phyloP scores from a whole-genome alignment of 2,113 vertebrate genomes.

The Pimephales promelas region DNA sequence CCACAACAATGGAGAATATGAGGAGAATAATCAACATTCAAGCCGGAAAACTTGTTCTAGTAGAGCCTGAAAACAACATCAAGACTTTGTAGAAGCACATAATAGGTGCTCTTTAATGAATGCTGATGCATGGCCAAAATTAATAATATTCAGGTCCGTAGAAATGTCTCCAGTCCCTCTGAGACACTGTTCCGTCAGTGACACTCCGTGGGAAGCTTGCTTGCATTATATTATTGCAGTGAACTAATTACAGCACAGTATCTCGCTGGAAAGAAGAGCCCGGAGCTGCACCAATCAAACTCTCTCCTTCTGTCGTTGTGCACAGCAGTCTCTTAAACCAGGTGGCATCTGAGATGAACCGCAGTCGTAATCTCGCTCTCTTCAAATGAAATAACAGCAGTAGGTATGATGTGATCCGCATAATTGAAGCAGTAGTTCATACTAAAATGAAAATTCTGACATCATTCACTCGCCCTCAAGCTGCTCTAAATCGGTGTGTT shows the following conservation, averaged over 20 bases:
- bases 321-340: constrained; percentile 20
- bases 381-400: constrained; percentile 22
- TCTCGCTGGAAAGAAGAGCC: constrained; percentile 7
- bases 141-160: neutral
- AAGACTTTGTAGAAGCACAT: too few species aligned
- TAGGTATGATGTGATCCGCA: constrained; percentile 11
- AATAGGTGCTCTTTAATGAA: neutral
- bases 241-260: constrained; percentile 33
- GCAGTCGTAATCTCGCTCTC: constrained; percentile 2
- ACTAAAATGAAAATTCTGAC: neutral
- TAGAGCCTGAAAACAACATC: too few species aligned
- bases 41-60: too few species aligned
- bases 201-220: constrained; percentile 14
- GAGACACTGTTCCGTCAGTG: neutral
- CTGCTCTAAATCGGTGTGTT: neutral
- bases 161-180: neutral
- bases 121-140: neutral
- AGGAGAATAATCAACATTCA: too few species aligned
- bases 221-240: constrained; percentile 20
- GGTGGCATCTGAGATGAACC: constrained; percentile 14
- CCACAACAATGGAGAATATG: too few species aligned
- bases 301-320: neutral
- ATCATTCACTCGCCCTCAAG: neutral
- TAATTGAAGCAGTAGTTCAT: neutral
- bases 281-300: constrained; percentile 32